These are phyloP conservation scores for Alethe castanea DNA, from an alignment of 2,113 vertebrate genomes.

Conservation along the genomic window DNA sequence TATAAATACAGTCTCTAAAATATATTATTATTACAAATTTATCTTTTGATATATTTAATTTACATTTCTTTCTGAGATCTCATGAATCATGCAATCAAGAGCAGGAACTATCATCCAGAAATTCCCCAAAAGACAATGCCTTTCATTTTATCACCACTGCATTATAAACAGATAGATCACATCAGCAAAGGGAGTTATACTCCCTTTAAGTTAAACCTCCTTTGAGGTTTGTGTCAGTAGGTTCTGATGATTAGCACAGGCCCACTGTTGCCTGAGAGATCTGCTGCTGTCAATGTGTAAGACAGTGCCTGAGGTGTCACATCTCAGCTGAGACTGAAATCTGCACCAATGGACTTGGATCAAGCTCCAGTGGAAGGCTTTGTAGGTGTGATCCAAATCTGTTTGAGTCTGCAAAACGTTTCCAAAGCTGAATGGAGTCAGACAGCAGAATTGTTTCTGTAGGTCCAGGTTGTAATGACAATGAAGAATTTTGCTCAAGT, in stretches of 20 bases:
- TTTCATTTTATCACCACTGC: neutral
- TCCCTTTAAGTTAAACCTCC: too few species aligned
- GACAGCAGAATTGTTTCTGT: neutral
- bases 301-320: neutral
- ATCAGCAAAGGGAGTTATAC: neutral
- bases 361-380: neutral
- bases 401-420: neutral
- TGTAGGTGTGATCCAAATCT: neutral
- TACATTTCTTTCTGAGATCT: neutral
- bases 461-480: neutral
- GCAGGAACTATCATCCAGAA: neutral
- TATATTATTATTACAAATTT: neutral
- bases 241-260: neutral
- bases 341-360: neutral
- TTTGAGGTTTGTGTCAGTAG: neutral
- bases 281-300: neutral
- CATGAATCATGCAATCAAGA: neutral
- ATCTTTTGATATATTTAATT: neutral
- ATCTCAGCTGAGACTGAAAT: slow-evolving; percentile 5
- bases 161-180: neutral
- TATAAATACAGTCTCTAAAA: neutral
- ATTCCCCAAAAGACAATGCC: neutral
- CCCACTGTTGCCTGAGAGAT: neutral
- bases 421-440: neutral
- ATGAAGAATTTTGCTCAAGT: neutral